Evolutionary conservation across 2,113 vertebrate genomes (phyloP).

Genomic region (Hystrix cristata): DNA sequence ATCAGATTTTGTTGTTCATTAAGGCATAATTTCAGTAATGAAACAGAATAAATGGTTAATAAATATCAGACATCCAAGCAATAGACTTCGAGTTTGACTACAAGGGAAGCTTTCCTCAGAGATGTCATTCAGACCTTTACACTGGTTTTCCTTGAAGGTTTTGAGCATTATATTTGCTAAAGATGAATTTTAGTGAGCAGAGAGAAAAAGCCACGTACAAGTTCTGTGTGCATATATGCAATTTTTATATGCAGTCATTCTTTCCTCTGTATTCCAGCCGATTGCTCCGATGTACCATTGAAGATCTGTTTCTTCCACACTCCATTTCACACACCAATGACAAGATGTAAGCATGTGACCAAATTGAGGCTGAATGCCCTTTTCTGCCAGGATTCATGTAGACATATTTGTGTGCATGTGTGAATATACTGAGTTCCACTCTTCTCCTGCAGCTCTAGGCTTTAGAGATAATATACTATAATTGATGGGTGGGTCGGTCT

Average conservation of each 20-base stretch:
- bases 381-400: background rate
- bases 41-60: background rate
- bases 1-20: conserved; percentile 13
- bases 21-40: conserved; percentile 13
- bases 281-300: background rate
- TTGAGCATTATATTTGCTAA: background rate
- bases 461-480: background rate
- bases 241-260: background rate
- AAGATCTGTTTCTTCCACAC: background rate
- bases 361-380: background rate
- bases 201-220: background rate
- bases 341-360: background rate
- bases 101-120: background rate
- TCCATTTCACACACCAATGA: background rate
- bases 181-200: background rate
- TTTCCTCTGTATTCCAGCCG: background rate
- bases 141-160: background rate
- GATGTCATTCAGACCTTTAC: background rate
- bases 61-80: background rate
- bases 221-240: background rate
- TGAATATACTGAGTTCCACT: background rate
- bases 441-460: background rate
- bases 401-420: background rate
- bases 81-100: background rate
- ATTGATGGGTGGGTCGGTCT: background rate